Conservation (phyloP, 2,888 invertebrate genomes). For the Steinernema carpocapsae region DNA sequence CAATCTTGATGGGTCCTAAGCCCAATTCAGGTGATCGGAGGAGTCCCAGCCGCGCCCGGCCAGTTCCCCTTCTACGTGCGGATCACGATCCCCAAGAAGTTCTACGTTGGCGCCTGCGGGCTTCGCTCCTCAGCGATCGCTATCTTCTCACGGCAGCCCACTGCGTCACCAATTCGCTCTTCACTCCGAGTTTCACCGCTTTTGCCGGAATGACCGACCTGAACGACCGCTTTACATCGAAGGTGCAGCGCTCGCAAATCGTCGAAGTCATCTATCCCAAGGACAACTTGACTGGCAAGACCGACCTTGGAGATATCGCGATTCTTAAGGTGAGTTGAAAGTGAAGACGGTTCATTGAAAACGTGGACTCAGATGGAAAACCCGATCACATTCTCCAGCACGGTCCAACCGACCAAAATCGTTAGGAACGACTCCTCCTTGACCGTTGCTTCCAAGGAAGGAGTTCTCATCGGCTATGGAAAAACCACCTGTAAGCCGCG, state of each 20-base stretch:
- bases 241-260: not conserved
- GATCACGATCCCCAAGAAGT: not conserved
- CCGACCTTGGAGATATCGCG: constrained; percentile 7
- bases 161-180: not conserved
- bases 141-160: constrained; percentile 8
- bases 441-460: not conserved
- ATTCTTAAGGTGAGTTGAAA: not conserved
- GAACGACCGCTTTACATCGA: not conserved
- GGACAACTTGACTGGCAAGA: not conserved
- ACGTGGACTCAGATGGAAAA: not conserved
- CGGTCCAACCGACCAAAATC: constrained; percentile 9
- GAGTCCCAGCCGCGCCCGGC: not conserved
- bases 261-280: not conserved
- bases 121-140: not conserved
- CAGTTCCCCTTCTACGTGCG: constrained; percentile 27
- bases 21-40: not conserved
- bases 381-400: not conserved
- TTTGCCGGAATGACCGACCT: not conserved
- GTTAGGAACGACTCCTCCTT: not conserved
- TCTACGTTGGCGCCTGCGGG: constrained; percentile 21
- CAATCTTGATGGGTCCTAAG: too few relatives aligned
- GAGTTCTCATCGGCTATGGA: not conserved
- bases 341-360: not conserved
- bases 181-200: not conserved
- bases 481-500: constrained; percentile 5